Evolutionary conservation across 2,888 invertebrate species (phyloP).

Genomic region (Acleris cristana): DNA sequence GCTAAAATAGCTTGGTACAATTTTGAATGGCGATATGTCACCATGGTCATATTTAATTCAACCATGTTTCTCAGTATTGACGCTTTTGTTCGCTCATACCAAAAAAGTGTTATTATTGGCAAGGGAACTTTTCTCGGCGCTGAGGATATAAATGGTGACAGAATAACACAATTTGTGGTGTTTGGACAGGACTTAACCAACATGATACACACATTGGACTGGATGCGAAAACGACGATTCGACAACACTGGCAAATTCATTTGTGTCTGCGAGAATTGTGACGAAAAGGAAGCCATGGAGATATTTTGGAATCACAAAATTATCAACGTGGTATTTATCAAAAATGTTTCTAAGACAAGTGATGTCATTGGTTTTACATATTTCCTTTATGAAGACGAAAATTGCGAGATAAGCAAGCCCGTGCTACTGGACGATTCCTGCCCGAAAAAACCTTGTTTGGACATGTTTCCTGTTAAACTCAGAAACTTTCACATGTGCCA

Average conservation of each 20-base stretch:
- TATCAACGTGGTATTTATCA: slow-evolving; percentile 63
- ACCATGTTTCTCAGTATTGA: slow-evolving; percentile 54
- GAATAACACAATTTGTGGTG: slow-evolving; percentile 56
- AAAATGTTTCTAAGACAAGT: slow-evolving; percentile 37
- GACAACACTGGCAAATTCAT: slow-evolving; percentile 67
- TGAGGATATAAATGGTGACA: slow-evolving; percentile 38
- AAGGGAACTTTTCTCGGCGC: slow-evolving; percentile 48
- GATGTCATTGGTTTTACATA: slow-evolving; percentile 50
- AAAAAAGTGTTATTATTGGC: slow-evolving; percentile 55
- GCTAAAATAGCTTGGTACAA: slow-evolving; percentile 61
- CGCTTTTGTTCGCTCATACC: slow-evolving; percentile 56
- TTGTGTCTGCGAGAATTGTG: slow-evolving; percentile 64
- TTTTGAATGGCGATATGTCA: slow-evolving; percentile 62
- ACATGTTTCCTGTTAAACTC: slow-evolving; percentile 59
- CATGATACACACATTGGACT: slow-evolving; percentile 51
- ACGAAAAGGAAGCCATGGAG: slow-evolving; percentile 55
- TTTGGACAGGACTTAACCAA: slow-evolving; percentile 54
- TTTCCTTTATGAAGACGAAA: slow-evolving; percentile 56
- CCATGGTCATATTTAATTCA: slow-evolving; percentile 64
- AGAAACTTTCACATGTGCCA: slow-evolving; percentile 61
- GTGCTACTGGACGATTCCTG: slow-evolving; percentile 47
- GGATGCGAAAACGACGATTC: slow-evolving; percentile 53
- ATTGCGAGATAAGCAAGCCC: slow-evolving; percentile 56
- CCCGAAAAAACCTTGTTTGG: slow-evolving; percentile 13
- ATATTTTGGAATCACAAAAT: slow-evolving; percentile 64